A percentile compares a stretch with the other conserved stretches of the same genome.
These are phyloP conservation scores for Cephus cinctus DNA, from an alignment of 1,140 invertebrate species.

Conservation along the genomic window DNA sequence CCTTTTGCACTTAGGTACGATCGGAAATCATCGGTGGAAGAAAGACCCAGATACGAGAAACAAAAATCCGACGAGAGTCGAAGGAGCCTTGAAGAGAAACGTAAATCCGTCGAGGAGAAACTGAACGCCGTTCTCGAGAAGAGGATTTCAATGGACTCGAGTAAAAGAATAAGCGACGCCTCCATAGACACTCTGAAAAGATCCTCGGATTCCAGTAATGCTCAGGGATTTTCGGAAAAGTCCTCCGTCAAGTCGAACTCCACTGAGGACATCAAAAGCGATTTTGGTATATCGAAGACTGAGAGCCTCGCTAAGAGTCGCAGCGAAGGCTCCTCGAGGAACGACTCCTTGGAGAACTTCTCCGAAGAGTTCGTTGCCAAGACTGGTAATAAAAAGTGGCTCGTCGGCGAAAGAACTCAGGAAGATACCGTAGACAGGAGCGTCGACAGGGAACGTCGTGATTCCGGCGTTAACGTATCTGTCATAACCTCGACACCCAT, in stretches of 20 bases:
- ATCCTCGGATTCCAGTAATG: not conserved
- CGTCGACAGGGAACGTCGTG: constrained; percentile 15
- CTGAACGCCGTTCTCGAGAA: constrained; percentile 52
- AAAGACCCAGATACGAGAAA: constrained; percentile 19
- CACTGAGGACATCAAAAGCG: constrained; percentile 42
- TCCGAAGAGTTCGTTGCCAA: constrained; percentile 28
- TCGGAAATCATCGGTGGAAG: constrained; percentile 20
- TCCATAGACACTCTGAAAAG: constrained; percentile 26
- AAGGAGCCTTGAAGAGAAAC: constrained; percentile 46
- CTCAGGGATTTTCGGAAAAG: constrained; percentile 20
- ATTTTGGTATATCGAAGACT: constrained; percentile 26
- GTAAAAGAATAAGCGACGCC: constrained; percentile 24
- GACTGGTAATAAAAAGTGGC: constrained; percentile 14
- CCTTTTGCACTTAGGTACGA: constrained; percentile 21
- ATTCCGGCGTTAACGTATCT: constrained; percentile 45
- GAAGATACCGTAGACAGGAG: constrained; percentile 31
- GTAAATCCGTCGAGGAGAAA: constrained; percentile 50
- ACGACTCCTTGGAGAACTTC: constrained; percentile 46
- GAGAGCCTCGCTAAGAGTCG: constrained; percentile 33
- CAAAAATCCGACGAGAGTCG: constrained; percentile 24
- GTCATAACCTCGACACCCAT: constrained; percentile 51
- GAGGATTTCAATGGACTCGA: constrained; percentile 40
- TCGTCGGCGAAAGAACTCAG: constrained; percentile 12
- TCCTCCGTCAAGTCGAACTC: constrained; percentile 41
- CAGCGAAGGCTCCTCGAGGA: constrained; percentile 45